These are phyloP conservation scores for Corythaixoides concolor DNA, from an alignment of 2,113 vertebrate genomes.

Conservation along the genomic window DNA sequence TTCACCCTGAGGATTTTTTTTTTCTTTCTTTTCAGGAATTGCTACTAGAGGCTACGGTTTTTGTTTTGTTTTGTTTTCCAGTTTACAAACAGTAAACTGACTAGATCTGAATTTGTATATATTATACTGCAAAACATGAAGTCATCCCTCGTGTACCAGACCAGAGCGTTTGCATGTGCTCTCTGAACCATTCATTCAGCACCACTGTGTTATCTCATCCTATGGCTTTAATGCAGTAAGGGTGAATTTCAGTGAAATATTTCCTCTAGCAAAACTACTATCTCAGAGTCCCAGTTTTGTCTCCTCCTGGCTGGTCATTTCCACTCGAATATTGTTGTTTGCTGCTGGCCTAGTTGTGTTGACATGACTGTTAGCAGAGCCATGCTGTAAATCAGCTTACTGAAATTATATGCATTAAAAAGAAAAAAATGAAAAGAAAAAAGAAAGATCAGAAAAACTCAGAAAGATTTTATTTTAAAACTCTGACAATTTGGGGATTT, in stretches of 20 bases:
- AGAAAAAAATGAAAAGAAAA: no score
- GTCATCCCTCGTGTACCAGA: neutral
- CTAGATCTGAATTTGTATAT: constrained; percentile 13
- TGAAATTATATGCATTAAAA: neutral
- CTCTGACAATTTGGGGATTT: neutral
- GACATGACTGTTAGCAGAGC: neutral
- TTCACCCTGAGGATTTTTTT: constrained; percentile 6
- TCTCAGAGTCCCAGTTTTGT: neutral
- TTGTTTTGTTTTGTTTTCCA: neutral
- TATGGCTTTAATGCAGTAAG: neutral
- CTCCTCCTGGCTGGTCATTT: neutral
- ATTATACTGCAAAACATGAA: constrained; percentile 8
- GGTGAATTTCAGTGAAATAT: neutral
- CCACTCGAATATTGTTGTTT: neutral
- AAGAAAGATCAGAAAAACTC: rapidly evolving
- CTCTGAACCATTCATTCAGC: neutral
- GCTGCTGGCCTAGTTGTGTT: neutral
- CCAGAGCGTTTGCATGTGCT: neutral
- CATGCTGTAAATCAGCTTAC: neutral
- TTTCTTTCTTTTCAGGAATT: constrained; percentile 20
- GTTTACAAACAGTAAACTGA: constrained; percentile 41
- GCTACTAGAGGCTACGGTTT: neutral
- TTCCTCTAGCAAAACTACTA: neutral
- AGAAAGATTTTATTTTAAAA: neutral
- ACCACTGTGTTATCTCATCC: neutral